These are phyloP conservation scores for Equus przewalskii DNA, from an alignment of 2,113 vertebrate genomes.

Conservation along the genomic window DNA sequence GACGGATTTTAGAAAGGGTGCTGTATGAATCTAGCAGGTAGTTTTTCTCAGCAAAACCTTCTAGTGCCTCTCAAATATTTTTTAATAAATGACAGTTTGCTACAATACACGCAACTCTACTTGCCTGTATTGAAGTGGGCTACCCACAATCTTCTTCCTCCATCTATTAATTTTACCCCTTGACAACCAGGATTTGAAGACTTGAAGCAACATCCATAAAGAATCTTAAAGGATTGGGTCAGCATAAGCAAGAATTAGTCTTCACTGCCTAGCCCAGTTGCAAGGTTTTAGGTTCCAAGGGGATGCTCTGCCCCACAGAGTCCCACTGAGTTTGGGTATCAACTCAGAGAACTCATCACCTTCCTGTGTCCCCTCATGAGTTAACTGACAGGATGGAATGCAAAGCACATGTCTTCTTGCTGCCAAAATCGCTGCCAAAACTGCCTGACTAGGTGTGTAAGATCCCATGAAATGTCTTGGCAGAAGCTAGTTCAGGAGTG, in stretches of 20 bases:
- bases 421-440: conserved; percentile 61
- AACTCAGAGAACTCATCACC: background rate
- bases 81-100: background rate
- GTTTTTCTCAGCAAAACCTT: background rate
- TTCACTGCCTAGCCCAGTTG: background rate
- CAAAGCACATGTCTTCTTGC: background rate
- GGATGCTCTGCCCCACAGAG: background rate
- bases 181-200: conserved; percentile 34
- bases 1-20: background rate
- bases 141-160: background rate
- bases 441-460: conserved; percentile 56
- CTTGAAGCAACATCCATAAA: background rate
- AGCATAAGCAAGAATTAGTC: background rate
- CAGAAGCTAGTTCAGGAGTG: conserved; percentile 59
- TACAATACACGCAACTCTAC: background rate
- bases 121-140: background rate
- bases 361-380: background rate
- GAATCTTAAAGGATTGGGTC: background rate
- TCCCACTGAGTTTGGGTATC: background rate
- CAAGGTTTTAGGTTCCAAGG: background rate
- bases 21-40: background rate
- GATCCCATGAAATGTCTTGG: conserved; percentile 73
- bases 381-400: background rate
- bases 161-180: background rate
- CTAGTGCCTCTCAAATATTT: background rate